Base-by-base conservation (phyloP, 2,113 vertebrate species). In the Thymallus thymallus region DNA sequence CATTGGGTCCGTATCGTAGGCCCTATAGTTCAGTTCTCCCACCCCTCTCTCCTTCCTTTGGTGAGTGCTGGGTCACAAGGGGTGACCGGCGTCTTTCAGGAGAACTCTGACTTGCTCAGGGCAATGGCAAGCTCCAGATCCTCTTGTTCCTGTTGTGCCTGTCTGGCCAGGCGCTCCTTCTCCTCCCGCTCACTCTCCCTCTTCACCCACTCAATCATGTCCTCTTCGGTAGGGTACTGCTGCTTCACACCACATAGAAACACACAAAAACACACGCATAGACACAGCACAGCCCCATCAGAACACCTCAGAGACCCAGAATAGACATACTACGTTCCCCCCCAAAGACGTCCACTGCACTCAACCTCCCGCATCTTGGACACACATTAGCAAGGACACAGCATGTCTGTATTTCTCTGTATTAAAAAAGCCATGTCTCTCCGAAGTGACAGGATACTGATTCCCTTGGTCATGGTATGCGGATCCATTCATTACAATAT, bases 131-230 rank as follows among this genome's bases (percentile, higher is more conserved):
- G 94, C 91, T 99, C 98, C 90, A 99, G 90, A 91, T 99, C 98
- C 86, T 99, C 98, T 87, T 98, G 97, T 63, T 99, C 97, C 90
- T 98, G 98, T 87, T 98, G 96, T 80, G 94, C 97, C 80, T 99
- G 92, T 67, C 97, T 92, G 76, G 96, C 96, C 72, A 99, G 87
- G 26, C 98, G 95, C 90, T 98, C 95, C 83, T 97, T 94, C 83
- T 99, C 97, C 89, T 98, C 98, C 85, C 94, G 93, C 85, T 99
- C 96, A 84, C 98, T 99, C 91, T 99, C 98, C 80, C 97, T 94
- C 90, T 98, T 99, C 76, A 94, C 98, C 98, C 98, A 99, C 87
- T 98, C 97, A 83, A 99, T 99, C 97, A 98, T 96, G 87, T 99
- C 96, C 90, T 98, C 97, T 86, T 99, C 97, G 88, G 96, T 98